These are phyloP conservation scores for Agonopterix heracliana DNA, from an alignment of 2,888 invertebrate species.

Conservation along the genomic window DNA sequence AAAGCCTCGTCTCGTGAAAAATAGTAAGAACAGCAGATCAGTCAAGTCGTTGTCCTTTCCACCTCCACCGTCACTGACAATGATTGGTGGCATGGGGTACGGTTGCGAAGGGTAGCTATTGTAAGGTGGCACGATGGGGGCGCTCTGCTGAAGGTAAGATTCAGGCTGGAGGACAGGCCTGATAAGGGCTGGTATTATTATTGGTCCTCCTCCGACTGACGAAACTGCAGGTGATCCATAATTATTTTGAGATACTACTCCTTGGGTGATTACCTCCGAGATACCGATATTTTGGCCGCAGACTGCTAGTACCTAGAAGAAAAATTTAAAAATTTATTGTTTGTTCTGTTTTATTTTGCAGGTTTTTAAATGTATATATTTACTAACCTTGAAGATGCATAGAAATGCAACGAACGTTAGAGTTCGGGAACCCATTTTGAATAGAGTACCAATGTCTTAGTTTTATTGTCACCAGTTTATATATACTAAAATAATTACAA, in stretches of 20 bases:
- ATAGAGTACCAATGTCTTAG: constrained; percentile 25
- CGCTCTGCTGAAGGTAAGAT: constrained; percentile 10
- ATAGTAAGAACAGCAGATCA: constrained; percentile 37
- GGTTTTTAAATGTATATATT: neutral
- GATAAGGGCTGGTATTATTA: constrained; percentile 43
- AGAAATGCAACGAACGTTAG: constrained; percentile 22
- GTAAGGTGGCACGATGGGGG: constrained; percentile 13
- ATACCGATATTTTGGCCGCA: constrained; percentile 16
- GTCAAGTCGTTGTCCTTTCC: constrained; percentile 27
- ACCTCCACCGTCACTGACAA: constrained; percentile 20
- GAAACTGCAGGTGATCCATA: neutral
- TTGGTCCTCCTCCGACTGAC: constrained; percentile 20
- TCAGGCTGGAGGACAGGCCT: constrained; percentile 32
- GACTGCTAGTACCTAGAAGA: constrained; percentile 15
- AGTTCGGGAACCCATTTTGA: constrained; percentile 41
- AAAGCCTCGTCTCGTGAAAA: constrained; percentile 26
- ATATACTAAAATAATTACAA: constrained; percentile 51
- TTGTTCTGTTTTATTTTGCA: neutral
- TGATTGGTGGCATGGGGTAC: constrained; percentile 24
- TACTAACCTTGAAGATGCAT: constrained; percentile 26
- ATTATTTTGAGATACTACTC: neutral
- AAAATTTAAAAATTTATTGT: neutral
- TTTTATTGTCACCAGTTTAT: constrained; percentile 24
- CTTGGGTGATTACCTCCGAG: constrained; percentile 14
- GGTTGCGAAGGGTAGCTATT: constrained; percentile 14